These are phyloP conservation scores for Porites lutea DNA, from an alignment of 64 coral and sea anemone species.

Conservation along the genomic window DNA sequence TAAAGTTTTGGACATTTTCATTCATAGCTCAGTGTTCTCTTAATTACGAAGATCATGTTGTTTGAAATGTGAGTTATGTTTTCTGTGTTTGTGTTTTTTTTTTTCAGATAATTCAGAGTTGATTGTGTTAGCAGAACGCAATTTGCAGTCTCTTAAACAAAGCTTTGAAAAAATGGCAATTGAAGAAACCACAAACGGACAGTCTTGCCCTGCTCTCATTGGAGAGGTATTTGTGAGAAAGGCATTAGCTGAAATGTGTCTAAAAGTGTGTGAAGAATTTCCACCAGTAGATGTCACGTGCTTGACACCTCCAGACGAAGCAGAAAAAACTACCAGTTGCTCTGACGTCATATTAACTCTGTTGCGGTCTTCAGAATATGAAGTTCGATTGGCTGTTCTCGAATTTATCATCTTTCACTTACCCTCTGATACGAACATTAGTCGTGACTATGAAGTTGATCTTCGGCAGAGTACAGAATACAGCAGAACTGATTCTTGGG, in stretches of 20 bases:
- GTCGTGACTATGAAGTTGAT: background rate
- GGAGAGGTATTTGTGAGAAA: slow-evolving; percentile 35
- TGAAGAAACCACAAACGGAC: background rate
- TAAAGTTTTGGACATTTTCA: too few relatives aligned
- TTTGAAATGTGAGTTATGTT: background rate
- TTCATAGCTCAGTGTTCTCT: background rate
- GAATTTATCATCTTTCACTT: slow-evolving; percentile 21
- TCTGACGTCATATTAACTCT: slow-evolving; percentile 38
- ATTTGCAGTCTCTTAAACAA: background rate
- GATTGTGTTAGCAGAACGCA: slow-evolving; percentile 6
- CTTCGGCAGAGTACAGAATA: background rate
- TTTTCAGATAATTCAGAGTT: background rate
- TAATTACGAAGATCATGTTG: background rate
- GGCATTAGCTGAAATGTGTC: background rate
- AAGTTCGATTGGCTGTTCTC: slow-evolving; percentile 61
- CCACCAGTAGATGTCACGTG: background rate
- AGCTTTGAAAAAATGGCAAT: background rate
- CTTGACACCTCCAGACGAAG: background rate
- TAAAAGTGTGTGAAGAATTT: slow-evolving; percentile 13
- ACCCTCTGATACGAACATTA: background rate
- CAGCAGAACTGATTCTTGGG: background rate
- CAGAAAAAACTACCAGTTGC: background rate
- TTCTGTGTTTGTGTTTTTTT: background rate
- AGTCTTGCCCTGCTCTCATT: background rate
- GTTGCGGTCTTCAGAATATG: slow-evolving; percentile 44